Conservation (phyloP, 2,888 invertebrate genomes). For the Escarpia spicata region DNA sequence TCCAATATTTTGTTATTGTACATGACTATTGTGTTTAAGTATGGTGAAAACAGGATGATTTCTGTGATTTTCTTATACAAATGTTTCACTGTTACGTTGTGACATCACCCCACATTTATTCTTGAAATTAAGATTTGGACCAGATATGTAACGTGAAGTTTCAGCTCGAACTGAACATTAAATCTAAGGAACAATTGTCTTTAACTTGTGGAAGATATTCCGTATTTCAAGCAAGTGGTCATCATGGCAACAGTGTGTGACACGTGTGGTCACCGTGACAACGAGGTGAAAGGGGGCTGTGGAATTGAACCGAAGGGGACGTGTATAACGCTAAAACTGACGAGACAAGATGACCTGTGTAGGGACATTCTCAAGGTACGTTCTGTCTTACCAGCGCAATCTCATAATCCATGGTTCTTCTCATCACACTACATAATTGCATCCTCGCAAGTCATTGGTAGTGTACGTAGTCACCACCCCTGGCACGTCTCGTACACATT, state of each 20-base stretch:
- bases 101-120: too few species aligned
- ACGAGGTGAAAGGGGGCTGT: conserved; percentile 94
- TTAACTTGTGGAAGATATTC: conserved; percentile 74
- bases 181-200: neutral
- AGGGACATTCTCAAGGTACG: conserved; percentile 91
- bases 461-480: too few species aligned
- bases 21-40: too few species aligned
- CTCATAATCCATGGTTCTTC: neutral
- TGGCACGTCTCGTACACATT: too few species aligned
- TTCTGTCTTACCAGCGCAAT: neutral
- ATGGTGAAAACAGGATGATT: too few species aligned
- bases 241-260: conserved; percentile 98
- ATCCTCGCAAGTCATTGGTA: neutral
- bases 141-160: too few species aligned
- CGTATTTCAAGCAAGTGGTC: conserved; percentile 94
- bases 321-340: conserved; percentile 79
- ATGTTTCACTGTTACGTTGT: too few species aligned
- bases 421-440: neutral
- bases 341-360: conserved; percentile 79
- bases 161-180: too few species aligned
- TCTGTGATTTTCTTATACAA: too few species aligned
- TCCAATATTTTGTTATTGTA: too few species aligned
- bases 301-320: conserved; percentile 87
- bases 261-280: conserved; percentile 87
- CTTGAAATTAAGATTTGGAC: too few species aligned